phyloP scores from a whole-genome alignment of 2,888 invertebrate species.

The Drosophila parthenogenetica region DNA sequence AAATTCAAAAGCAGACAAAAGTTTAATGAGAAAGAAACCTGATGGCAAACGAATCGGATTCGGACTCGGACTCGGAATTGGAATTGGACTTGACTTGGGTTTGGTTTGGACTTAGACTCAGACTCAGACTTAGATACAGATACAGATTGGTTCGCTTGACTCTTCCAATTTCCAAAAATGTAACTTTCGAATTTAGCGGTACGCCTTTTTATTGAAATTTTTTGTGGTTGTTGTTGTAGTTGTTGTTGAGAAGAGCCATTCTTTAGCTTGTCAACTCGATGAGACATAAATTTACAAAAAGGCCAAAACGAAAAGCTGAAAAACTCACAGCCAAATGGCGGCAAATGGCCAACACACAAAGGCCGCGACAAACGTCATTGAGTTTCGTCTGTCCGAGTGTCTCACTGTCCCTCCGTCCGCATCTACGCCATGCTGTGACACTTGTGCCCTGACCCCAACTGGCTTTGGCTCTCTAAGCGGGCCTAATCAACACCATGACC shows the following conservation, averaged over 20 bases:
- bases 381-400: background rate
- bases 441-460: slow-evolving; percentile 65
- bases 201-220: slow-evolving; percentile 72
- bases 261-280: slow-evolving; percentile 81
- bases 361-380: slow-evolving; percentile 38
- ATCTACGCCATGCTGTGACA: slow-evolving; percentile 74
- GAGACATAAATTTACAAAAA: slow-evolving; percentile 81
- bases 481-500: slow-evolving; percentile 74
- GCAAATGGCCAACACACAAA: slow-evolving; percentile 70
- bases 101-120: slow-evolving; percentile 5
- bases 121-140: too few relatives aligned
- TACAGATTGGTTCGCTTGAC: slow-evolving; percentile 20
- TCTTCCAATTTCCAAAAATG: slow-evolving; percentile 78
- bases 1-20: slow-evolving; percentile 67
- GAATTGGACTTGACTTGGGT: slow-evolving; percentile 20
- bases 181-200: slow-evolving; percentile 82
- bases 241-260: slow-evolving; percentile 64
- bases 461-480: slow-evolving; percentile 3
- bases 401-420: slow-evolving; percentile 20
- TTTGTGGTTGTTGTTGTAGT: slow-evolving; percentile 36
- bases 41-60: slow-evolving; percentile 45
- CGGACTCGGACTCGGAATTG: slow-evolving; percentile 11
- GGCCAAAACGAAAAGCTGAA: slow-evolving; percentile 65
- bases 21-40: slow-evolving; percentile 76
- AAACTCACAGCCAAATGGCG: slow-evolving; percentile 63